phyloP scores from a whole-genome alignment of 2,113 vertebrate species.

The human (Homo sapiens) region DNA sequence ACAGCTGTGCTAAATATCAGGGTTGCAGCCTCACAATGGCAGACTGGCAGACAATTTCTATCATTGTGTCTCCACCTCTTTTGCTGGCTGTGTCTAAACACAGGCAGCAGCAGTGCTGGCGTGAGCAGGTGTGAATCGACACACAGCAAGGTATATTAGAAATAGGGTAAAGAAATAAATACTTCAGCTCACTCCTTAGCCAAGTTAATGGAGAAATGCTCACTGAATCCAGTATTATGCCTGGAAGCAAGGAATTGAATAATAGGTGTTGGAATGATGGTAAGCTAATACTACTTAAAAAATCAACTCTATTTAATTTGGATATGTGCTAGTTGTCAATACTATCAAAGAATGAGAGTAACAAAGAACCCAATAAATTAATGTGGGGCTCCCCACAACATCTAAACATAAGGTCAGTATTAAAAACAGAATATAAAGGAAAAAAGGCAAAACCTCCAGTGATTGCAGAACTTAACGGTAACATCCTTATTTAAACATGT shows the following conservation, averaged over 20 bases:
- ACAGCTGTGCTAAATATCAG: not conserved
- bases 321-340: not conserved
- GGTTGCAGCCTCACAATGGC: not conserved
- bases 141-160: not conserved
- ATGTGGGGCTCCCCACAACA: not conserved
- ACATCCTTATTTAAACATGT: not conserved
- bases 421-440: not conserved
- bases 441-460: not conserved
- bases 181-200: not conserved
- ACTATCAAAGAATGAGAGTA: not conserved
- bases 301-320: not conserved
- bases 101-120: not conserved
- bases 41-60: not conserved
- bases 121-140: not conserved
- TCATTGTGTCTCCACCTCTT: fast-evolving
- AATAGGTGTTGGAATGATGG: not conserved
- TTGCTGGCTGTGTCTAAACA: not conserved
- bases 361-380: not conserved
- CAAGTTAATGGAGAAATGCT: not conserved
- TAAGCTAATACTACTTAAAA: not conserved
- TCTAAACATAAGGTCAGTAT: not conserved
- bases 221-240: not conserved
- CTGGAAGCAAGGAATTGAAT: not conserved
- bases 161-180: not conserved
- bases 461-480: not conserved